phyloP scores from a whole-genome alignment of 2,888 invertebrate species.

The Ceramica pisi region DNA sequence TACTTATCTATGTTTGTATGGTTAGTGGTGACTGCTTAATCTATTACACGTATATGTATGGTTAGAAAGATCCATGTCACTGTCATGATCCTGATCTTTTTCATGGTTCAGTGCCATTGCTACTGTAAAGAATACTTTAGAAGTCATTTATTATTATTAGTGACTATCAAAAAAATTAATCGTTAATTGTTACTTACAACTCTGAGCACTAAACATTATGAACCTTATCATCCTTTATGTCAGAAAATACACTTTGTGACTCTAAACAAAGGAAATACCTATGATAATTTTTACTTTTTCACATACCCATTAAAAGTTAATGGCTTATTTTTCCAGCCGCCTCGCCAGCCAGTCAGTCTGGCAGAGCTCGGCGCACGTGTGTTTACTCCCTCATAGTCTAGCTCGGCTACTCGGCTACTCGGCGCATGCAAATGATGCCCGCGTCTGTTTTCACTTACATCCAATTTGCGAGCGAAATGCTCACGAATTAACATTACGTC shows the following conservation, averaged over 20 bases:
- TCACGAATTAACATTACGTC: conserved; percentile 51
- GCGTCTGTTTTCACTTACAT: conserved; percentile 64
- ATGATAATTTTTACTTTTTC: not conserved
- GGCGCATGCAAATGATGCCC: conserved; percentile 62
- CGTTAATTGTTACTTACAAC: not conserved
- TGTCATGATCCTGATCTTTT: no score
- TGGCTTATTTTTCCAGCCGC: not conserved
- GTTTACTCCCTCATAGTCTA: conserved; percentile 22
- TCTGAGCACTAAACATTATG: no score
- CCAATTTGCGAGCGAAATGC: conserved; percentile 59
- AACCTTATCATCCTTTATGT: no score
- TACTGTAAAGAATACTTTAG: not conserved
- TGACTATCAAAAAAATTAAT: not conserved
- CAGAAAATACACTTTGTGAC: no score
- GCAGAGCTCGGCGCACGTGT: conserved; percentile 6
- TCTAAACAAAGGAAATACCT: not conserved
- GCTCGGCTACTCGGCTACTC: not conserved
- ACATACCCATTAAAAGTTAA: not conserved
- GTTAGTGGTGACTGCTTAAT: not conserved
- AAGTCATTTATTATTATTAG: no score
- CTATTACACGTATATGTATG: not conserved
- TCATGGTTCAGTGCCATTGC: not conserved
- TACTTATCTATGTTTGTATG: conserved; percentile 1
- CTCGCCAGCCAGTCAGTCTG: not conserved
- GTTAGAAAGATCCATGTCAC: not conserved